Evolutionary conservation across 2,113 vertebrate species (phyloP), one percentile per base, ranked within the genome.

Genomic region (Rallus limicola): DNA sequence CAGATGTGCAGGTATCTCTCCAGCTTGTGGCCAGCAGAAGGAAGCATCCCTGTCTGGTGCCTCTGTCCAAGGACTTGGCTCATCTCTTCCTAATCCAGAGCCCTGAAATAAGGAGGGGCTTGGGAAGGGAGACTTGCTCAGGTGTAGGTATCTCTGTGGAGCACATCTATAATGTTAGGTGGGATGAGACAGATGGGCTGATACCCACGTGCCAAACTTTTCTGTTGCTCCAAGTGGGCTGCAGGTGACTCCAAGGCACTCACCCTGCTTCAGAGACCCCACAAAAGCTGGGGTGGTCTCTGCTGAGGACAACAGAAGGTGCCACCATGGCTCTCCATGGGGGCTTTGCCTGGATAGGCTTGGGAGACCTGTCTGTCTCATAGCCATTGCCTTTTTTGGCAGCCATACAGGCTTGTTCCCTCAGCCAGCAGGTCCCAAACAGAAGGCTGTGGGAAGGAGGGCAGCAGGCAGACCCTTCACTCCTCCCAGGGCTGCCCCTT

Each of bases 311-410:
- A 70, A 33, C 38, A 80, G 38, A 36, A 88, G n/a, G 34, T 64
- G n/a, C 58, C 67, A 31, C 46, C 65, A 0, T 3, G 17, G 20
- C 48, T n/a, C 56, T 19, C 2, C 0, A 0, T 12, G 60, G 26
- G 26, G 4, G 28, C 7, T 18, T 29, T 60, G 42, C 79, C 31
- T 3, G 9, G 13, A 6, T 17, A 31, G 40, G 48, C 18, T 50
- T 68, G 55, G 38, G 34, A n/a, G 36, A 7, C 15, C 29, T 8
- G 21, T 11, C 11, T 33, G 55, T 56, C 46, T 68, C 62, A 50
- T 0, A 53, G 44, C 36, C 10, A 0, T 40, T 26, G 38, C 52
- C 52, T 79, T 44, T 44, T 38, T 6, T 20, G 16, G 46, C 59
- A 77, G 79, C 44, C 46, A 1, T 1, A 3, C 2, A 63, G 58